Evolutionary conservation across 1,140 invertebrate genomes (phyloP), one percentile per base, ranked within the genome.

Genomic region (Drosophila repletoides): DNA sequence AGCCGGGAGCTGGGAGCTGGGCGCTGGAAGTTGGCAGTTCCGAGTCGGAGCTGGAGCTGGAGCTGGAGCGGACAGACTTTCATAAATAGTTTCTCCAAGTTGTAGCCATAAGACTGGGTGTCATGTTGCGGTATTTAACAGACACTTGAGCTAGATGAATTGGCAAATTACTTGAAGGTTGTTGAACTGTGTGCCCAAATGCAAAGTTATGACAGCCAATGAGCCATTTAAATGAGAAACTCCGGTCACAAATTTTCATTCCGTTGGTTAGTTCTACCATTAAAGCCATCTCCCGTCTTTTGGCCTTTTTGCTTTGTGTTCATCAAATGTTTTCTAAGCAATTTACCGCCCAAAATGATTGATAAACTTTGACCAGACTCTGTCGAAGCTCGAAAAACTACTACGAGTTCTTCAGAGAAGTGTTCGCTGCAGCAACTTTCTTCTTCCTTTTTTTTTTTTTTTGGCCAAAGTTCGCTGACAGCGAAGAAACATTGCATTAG

Each of bases 321-420:
- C 68, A 56, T 48, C 43, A 59, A 66, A 76, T 72, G 76, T 86
- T 83, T 83, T 79, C 86, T 76, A 83, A 88, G 76, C 86, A 88
- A 89, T 88, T 88, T 87, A 88, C 71, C 87, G 64, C 70, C n/a
- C 87, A 83, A 89, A 89, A 89, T 89, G 87, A 89, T 89, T 88
- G 87, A 89, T 88, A 87, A 89, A 89, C 67, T 88, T 70, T 68
- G 38, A 26, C 28, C 69, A 34, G n/a, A 19, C 29, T 43, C 19
- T 49, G 61, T 72, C 33, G 46, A 41, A 72, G 56, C 38, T 26
- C 33, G 10, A 52, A 65, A 63, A 73, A 52, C 43, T 38, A 40
- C 33, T 63, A 53, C 48, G 29, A 46, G n/a, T n/a, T n/a, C n/a
- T n/a, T n/a, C n/a, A n/a, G n/a, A n/a, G n/a, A 59, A 60, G 51